A percentile compares a stretch with the other conserved stretches of the same genome.
phyloP scores from a whole-genome alignment of 2,888 invertebrate genomes.

The Drosophila aldrichi region DNA sequence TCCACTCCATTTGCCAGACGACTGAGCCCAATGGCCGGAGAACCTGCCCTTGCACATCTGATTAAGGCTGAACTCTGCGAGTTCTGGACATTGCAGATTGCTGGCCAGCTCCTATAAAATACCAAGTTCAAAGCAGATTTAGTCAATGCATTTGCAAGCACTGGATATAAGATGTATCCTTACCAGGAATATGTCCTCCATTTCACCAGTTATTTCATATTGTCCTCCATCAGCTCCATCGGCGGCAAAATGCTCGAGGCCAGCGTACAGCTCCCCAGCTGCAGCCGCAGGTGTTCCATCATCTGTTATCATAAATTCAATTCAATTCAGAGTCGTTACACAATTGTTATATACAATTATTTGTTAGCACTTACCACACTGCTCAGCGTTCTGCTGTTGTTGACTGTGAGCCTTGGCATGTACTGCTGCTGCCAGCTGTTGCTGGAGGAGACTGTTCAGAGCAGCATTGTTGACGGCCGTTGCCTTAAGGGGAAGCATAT shows the following conservation, averaged over 20 bases:
- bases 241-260: conserved; percentile 80
- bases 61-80: conserved; percentile 85
- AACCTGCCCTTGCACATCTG: conserved; percentile 85
- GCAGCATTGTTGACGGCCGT: conserved; percentile 71
- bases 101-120: conserved; percentile 83
- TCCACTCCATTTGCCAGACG: conserved; percentile 79
- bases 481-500: conserved; percentile 83
- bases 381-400: conserved; percentile 51
- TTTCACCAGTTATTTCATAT: conserved; percentile 83
- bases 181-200: conserved; percentile 85
- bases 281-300: conserved; percentile 40
- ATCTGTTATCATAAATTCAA: conserved; percentile 29
- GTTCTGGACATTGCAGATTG: conserved; percentile 84
- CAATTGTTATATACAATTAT: background rate
- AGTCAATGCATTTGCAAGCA: background rate
- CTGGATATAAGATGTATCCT: background rate
- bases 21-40: conserved; percentile 82
- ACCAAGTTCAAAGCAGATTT: background rate
- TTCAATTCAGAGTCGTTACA: background rate
- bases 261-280: conserved; percentile 81
- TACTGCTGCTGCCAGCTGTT: conserved; percentile 75
- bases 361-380: conserved; percentile 54
- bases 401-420: conserved; percentile 67
- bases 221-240: conserved; percentile 83
- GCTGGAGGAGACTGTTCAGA: conserved; percentile 79